phyloP scores from a whole-genome alignment of 2,888 invertebrate species.

The Drosophila hamatofila region DNA sequence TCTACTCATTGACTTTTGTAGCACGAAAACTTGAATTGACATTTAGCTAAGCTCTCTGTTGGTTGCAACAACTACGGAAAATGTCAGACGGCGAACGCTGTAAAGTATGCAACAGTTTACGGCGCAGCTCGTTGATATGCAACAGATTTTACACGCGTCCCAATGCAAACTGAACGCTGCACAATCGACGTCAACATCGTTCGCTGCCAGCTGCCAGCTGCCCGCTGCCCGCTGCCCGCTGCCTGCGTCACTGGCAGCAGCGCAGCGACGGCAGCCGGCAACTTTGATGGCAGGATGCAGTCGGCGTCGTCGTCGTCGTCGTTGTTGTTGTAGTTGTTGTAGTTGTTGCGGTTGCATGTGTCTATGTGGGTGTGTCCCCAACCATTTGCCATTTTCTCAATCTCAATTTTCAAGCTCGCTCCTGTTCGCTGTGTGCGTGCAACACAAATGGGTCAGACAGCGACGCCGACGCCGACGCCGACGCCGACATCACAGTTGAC shows the following conservation, averaged over 20 bases:
- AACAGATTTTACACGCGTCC: constrained; percentile 61
- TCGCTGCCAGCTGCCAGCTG: constrained; percentile 28
- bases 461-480: constrained; percentile 13
- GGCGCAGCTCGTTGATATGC: constrained; percentile 54
- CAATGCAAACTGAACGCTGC: constrained; percentile 50
- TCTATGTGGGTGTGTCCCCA: constrained; percentile 27
- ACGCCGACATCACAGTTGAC: neutral
- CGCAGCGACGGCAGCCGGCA: constrained; percentile 40
- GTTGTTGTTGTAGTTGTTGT: neutral
- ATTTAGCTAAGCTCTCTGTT: neutral
- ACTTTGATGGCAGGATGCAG: constrained; percentile 71
- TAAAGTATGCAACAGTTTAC: constrained; percentile 45
- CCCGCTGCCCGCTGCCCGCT: constrained; percentile 31
- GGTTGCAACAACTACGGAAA: neutral
- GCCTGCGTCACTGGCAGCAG: constrained; percentile 44
- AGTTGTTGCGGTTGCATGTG: constrained; percentile 40
- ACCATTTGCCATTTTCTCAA: neutral
- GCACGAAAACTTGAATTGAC: neutral
- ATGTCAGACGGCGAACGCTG: neutral
- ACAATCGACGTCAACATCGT: constrained; percentile 34
- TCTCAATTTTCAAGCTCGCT: constrained; percentile 2
- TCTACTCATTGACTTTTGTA: neutral
- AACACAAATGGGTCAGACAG: constrained; percentile 63
- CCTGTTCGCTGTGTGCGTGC: constrained; percentile 39
- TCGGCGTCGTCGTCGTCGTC: constrained; percentile 10